phyloP scores from a whole-genome alignment of 53 echinoderm and acorn worm genomes.

The Temnopleurus reevesii region DNA sequence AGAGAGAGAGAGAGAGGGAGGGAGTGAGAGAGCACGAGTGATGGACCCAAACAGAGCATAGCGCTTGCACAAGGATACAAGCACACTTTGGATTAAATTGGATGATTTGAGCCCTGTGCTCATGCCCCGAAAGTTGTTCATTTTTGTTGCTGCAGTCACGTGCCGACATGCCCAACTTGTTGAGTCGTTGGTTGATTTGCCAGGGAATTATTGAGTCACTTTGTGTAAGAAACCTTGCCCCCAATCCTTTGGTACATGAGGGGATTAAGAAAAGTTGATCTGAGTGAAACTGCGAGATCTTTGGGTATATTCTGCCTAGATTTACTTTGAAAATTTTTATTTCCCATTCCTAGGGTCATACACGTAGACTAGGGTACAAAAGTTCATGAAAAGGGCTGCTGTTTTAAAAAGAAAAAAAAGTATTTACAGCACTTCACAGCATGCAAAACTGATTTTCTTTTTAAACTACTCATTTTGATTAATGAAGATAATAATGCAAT shows the following conservation, averaged over 20 bases:
- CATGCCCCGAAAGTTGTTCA: neutral
- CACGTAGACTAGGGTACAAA: neutral
- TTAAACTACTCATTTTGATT: no score
- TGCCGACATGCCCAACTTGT: neutral
- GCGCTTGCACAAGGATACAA: neutral
- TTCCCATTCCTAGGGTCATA: neutral
- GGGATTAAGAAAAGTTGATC: no score
- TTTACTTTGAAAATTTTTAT: neutral
- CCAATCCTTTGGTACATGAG: neutral
- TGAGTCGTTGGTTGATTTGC: no score
- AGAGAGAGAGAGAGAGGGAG: no score
- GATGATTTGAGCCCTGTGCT: neutral
- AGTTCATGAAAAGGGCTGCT: neutral
- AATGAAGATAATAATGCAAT: no score
- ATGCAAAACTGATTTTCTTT: no score
- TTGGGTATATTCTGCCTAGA: no score
- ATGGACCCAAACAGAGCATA: neutral
- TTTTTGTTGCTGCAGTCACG: neutral
- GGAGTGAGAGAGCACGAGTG: no score
- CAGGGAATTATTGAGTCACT: neutral
- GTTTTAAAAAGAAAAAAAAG: no score
- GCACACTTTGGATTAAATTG: neutral
- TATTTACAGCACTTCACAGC: no score
- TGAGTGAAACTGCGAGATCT: no score
- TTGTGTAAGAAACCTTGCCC: slow-evolving; percentile 1